phyloP scores from a whole-genome alignment of 2,797 vertebrate species.

The Ibycter americanus region DNA sequence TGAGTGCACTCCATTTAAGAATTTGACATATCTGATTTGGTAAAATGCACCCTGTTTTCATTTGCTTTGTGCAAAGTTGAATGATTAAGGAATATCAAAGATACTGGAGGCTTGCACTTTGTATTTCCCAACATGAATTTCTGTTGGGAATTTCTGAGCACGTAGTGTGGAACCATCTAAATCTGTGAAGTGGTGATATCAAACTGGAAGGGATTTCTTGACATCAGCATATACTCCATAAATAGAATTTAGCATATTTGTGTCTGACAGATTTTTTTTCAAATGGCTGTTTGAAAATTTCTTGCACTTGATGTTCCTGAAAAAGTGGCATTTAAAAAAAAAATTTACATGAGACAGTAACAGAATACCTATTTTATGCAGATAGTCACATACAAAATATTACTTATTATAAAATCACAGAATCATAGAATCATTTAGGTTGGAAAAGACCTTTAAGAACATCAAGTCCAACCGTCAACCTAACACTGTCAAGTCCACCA shows the following conservation, averaged over 20 bases:
- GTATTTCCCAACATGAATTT: not conserved
- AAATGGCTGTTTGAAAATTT: not conserved
- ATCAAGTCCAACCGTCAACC: no score
- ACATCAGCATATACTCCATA: not conserved
- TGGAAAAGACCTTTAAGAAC: not conserved
- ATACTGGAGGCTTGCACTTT: not conserved
- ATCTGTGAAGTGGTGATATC: not conserved
- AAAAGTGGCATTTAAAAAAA: not conserved
- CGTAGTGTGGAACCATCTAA: not conserved
- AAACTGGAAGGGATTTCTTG: not conserved
- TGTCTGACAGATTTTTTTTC: not conserved
- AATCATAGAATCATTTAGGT: not conserved
- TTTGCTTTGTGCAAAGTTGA: not conserved
- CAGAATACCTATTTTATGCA: not conserved
- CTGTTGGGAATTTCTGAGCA: not conserved
- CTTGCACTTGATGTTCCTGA: not conserved
- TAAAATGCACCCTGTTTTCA: not conserved
- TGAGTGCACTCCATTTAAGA: not conserved
- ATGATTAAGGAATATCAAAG: not conserved
- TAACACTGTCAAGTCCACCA: no score
- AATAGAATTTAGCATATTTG: not conserved
- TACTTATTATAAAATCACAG: not conserved
- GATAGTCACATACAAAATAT: not conserved
- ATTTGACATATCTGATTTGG: not conserved
- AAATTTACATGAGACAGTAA: not conserved